Percentiles rank a stretch among this genome's conserved stretches.
phyloP scores from a whole-genome alignment of 2,797 vertebrate species.

The Choloepus didactylus region DNA sequence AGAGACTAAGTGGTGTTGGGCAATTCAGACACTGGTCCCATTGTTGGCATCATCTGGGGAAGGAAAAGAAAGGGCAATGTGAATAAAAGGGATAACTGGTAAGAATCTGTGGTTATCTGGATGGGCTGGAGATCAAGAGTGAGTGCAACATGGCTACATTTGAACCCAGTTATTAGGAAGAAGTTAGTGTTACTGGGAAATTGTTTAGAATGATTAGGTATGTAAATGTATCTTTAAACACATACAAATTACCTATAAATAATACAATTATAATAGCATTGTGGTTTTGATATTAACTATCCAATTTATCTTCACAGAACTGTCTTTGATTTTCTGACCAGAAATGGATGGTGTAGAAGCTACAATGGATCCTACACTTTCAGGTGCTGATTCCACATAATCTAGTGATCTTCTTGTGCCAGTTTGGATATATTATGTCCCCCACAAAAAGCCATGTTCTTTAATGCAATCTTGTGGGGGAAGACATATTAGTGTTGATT shows the following conservation, averaged over 20 bases:
- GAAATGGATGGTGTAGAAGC: neutral
- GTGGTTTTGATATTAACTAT: neutral
- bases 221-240: neutral
- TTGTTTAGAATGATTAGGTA: neutral
- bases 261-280: neutral
- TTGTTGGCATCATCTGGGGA: neutral
- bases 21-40: neutral
- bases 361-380: neutral
- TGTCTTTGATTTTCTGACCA: neutral
- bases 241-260: neutral
- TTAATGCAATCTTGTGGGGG: too few relatives aligned
- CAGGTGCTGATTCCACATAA: neutral
- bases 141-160: neutral
- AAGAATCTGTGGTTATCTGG: neutral
- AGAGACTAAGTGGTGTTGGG: neutral
- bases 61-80: neutral
- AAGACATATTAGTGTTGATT: too few relatives aligned
- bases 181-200: neutral
- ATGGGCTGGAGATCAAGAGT: neutral
- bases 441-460: too few relatives aligned
- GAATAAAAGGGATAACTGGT: neutral
- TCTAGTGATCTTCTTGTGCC: neutral
- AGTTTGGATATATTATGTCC: too few relatives aligned
- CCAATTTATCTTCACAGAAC: neutral
- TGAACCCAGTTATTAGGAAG: neutral